Evolutionary conservation across 1,140 invertebrate species (phyloP).

Genomic region (Drosophila repleta): DNA sequence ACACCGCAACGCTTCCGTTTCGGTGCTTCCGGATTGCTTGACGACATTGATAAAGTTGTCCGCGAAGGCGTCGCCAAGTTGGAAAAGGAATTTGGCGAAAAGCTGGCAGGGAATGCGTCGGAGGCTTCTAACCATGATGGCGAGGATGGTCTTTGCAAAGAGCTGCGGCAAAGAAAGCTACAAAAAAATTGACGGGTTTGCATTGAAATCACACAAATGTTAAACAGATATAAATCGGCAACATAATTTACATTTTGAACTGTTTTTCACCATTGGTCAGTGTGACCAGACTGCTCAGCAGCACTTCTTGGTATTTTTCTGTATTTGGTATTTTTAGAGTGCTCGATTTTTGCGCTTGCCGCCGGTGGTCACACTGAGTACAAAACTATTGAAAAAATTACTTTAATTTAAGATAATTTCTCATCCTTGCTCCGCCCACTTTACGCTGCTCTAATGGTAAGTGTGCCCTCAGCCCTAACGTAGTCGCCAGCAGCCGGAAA

Average conservation of each 20-base stretch:
- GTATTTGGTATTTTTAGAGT: constrained; percentile 1
- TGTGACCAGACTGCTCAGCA: constrained; percentile 3
- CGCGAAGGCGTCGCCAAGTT: constrained; percentile 53
- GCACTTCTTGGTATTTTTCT: background rate
- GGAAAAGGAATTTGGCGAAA: constrained; percentile 46
- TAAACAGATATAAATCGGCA: background rate
- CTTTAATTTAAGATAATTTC: constrained; percentile 44
- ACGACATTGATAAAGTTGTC: constrained; percentile 86
- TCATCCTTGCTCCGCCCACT: constrained; percentile 46
- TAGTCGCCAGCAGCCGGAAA: constrained; percentile 52
- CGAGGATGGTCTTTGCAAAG: constrained; percentile 28
- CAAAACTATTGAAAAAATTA: constrained; percentile 53
- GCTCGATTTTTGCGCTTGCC: background rate
- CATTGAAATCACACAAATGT: background rate
- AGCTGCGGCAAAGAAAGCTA: constrained; percentile 27
- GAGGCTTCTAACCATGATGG: background rate
- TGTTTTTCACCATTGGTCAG: background rate
- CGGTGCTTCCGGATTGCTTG: constrained; percentile 95
- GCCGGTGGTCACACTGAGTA: constrained; percentile 31
- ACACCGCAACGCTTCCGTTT: constrained; percentile 94
- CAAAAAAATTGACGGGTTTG: background rate
- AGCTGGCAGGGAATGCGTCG: background rate
- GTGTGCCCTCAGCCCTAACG: constrained; percentile 27
- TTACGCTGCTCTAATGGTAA: constrained; percentile 67
- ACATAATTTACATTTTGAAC: background rate